Evolutionary conservation across 2,113 vertebrate species (phyloP), one percentile per base, ranked within the genome.

Genomic region (Trematocara macrostoma): DNA sequence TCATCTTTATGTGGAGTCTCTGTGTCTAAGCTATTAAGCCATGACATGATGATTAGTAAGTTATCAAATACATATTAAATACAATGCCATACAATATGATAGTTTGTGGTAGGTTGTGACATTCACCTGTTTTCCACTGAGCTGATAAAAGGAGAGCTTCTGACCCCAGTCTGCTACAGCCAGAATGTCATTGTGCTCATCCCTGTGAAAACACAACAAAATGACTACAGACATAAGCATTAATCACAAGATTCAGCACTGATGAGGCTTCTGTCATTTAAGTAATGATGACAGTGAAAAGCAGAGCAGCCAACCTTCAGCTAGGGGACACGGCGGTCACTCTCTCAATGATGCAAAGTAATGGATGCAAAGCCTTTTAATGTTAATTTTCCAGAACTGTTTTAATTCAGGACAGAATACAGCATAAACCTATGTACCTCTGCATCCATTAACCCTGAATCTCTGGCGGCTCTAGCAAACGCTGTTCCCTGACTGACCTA

Each of bases 131-230:
- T 99, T 99, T 85, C 99, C 98, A 94, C 99, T 99, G 42, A 99
- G 97, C 81, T 99, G 98, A 94, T 99, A 99, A 94, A 99, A 99
- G 79, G 99, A 99, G 90, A 99, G 96, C 82, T 96, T 98, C 94
- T 99, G 98, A 69, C 98, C 98, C 99, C 99, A 99, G 91, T 99
- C 99, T 93, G 98, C 97, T 87, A 99, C 97, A 79, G 98, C 98
- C 93, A 99, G 95, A 89, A 98, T 97, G 93, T 99, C 98, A 95
- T 98, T 98, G 95, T 97, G 98, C 52, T 98, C 98, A 91, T 99
- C 98, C 96, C 98, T 99, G 92, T 31, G 76, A 89, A 85, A 87
- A 78, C 57, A 83, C 83, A 88, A 90, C 34, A 88, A 42, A 69
- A 85, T 51, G 11, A 84, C 34, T 78, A 67, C 12, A 74, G 45